Evolutionary conservation across 2,113 vertebrate genomes (phyloP).

Genomic region (Pollachius pollachius): DNA sequence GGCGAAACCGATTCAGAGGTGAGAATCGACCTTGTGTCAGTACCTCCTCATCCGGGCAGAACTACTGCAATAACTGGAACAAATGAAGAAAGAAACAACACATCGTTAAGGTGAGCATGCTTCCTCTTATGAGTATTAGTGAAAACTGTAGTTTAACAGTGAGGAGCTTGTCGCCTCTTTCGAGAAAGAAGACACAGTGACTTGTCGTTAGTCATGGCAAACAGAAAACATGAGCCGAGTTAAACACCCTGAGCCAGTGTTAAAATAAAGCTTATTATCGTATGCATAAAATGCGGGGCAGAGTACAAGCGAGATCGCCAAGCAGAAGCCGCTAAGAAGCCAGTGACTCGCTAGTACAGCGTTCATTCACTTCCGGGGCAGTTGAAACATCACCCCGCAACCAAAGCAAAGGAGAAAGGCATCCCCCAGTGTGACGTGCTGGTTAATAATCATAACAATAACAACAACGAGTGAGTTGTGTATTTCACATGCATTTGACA

Average conservation of each 20-base stretch:
- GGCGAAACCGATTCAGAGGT: conserved; percentile 71
- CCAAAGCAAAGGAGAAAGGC: conserved; percentile 21
- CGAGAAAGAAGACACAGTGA: conserved; percentile 32
- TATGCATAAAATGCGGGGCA: too few species aligned
- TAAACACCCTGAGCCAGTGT: background rate
- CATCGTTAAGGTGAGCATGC: conserved; percentile 72
- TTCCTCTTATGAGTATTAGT: conserved; percentile 7
- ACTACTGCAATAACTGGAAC: conserved; percentile 86
- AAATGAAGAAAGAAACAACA: conserved; percentile 68
- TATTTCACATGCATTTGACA: too few species aligned
- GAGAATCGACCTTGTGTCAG: conserved; percentile 70
- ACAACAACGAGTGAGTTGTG: background rate
- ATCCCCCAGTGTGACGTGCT: conserved; percentile 59
- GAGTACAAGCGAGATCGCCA: too few species aligned
- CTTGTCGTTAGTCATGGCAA: too few species aligned
- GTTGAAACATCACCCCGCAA: conserved; percentile 47
- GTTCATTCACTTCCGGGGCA: conserved; percentile 29
- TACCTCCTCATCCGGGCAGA: conserved; percentile 77
- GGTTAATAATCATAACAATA: conserved; percentile 28
- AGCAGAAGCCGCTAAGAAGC: conserved; percentile 63
- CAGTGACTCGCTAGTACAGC: conserved; percentile 71
- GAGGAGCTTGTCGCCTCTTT: conserved; percentile 21
- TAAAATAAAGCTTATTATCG: background rate
- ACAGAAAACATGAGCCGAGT: too few species aligned
- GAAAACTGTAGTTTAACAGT: background rate